Evolutionary conservation across 2,797 vertebrate species (phyloP), one percentile per base, ranked within the genome.

Genomic region (Esox masquinongy): DNA sequence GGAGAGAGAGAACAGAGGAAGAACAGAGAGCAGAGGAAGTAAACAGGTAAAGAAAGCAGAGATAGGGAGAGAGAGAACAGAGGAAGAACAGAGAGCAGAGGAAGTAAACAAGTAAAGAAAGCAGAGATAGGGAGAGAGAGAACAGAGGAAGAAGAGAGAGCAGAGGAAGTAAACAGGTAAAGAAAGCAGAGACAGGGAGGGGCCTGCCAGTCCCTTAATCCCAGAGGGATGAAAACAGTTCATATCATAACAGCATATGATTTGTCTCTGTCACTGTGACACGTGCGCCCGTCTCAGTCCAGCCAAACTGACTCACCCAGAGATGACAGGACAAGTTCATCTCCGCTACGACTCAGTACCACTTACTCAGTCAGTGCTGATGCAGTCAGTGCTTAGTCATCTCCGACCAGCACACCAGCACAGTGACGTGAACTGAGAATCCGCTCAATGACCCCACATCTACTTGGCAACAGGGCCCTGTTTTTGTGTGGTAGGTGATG

Each of bases 301-400:
- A 19, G 49, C 24, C 15, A 34, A 70, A 72, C 51, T 74, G 73
- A 50, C 70, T 49, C 77, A 59, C 39, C 17, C 74, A 66, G 73
- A 79, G 1, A 47, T 80, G 73, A 74, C 50, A 73, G 68, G 83
- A 79, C 77, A 74, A 68, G 73, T 69, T 76, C 72, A 83, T 50
- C 79, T n/a, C 79, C 19, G 79, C 74, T 39, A 47, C 43, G 56
- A 77, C 75, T 86, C 73, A 68, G 64, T 64, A 26, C 70, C 1
- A 17, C 24, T 53, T 56, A 66, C 84, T 82, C 49, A 73, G 86
- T 86, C 34, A 24, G 69, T n/a, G 29, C 29, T 31, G 64, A 75
- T 79, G 83, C 81, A 19, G 74, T 74, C 79, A 87, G 80, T 64
- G 34, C 66, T 86, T 85, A 88, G 80, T 91, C 90, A 90, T 88